phyloP scores from a whole-genome alignment of 2,797 vertebrate species.

The Borostomias antarcticus region DNA sequence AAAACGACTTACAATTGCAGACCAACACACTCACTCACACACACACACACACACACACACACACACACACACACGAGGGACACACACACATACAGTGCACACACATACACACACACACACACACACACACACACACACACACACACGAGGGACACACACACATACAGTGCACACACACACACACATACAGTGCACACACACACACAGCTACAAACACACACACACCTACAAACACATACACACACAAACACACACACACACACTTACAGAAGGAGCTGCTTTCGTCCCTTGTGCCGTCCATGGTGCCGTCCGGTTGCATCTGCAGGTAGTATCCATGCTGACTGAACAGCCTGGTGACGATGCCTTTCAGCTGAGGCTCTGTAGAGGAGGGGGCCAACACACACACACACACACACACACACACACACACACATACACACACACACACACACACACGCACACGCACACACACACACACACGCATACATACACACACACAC shows the following conservation, averaged over 20 bases:
- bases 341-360: constrained; percentile 95
- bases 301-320: constrained; percentile 94
- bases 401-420: constrained; percentile 26
- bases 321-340: constrained; percentile 97
- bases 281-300: constrained; percentile 97
- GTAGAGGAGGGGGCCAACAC: constrained; percentile 49
- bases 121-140: neutral
- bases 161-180: constrained; percentile 3
- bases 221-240: constrained; percentile 19
- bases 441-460: constrained; percentile 12
- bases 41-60: neutral
- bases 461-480: too few relatives aligned
- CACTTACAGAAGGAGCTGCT: constrained; percentile 85
- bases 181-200: neutral
- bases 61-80: neutral
- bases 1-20: too few relatives aligned
- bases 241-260: constrained; percentile 24
- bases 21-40: neutral
- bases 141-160: neutral
- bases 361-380: constrained; percentile 99
- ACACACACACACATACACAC: constrained; percentile 14
- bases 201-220: neutral
- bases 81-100: neutral
- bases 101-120: neutral
- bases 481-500: too few relatives aligned